Conservation (phyloP, 2,888 invertebrate species). For the Lasioglossum pauxillum region DNA sequence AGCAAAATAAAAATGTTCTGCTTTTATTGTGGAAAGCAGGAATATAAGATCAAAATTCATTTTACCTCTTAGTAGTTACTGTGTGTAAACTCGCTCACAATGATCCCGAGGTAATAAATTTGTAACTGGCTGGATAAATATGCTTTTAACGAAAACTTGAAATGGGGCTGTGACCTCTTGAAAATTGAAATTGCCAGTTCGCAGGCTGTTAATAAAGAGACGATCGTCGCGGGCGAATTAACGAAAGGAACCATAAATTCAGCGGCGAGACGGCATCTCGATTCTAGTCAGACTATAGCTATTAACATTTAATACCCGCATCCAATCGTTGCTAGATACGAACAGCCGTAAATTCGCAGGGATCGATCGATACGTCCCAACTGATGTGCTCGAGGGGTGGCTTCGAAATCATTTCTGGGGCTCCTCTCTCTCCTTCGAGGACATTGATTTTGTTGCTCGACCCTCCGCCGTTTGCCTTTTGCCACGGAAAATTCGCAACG, state of each 20-base stretch:
- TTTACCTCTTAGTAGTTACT: too few relatives aligned
- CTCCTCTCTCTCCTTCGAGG: constrained; percentile 21
- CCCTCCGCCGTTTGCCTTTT: neutral
- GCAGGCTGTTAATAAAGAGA: neutral
- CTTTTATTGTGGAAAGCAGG: too few relatives aligned
- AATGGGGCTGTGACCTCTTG: neutral
- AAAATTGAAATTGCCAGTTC: neutral
- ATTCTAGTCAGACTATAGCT: constrained; percentile 36
- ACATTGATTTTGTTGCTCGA: constrained; percentile 26
- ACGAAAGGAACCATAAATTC: constrained; percentile 1
- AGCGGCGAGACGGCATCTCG: constrained; percentile 10
- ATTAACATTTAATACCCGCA: constrained; percentile 67
- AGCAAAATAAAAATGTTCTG: too few relatives aligned
- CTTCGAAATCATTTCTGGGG: constrained; percentile 52
- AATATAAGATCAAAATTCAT: too few relatives aligned
- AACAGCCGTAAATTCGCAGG: constrained; percentile 70
- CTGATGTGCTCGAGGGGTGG: constrained; percentile 46
- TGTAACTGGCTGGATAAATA: neutral
- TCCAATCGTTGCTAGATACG: constrained; percentile 57
- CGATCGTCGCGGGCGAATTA: neutral
- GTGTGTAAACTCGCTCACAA: neutral
- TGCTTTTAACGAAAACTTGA: neutral
- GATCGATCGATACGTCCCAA: constrained; percentile 69
- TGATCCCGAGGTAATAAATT: neutral
- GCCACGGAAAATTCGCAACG: neutral